phyloP scores from a whole-genome alignment of 2,113 vertebrate species.

The Orientallactaga bullata region DNA sequence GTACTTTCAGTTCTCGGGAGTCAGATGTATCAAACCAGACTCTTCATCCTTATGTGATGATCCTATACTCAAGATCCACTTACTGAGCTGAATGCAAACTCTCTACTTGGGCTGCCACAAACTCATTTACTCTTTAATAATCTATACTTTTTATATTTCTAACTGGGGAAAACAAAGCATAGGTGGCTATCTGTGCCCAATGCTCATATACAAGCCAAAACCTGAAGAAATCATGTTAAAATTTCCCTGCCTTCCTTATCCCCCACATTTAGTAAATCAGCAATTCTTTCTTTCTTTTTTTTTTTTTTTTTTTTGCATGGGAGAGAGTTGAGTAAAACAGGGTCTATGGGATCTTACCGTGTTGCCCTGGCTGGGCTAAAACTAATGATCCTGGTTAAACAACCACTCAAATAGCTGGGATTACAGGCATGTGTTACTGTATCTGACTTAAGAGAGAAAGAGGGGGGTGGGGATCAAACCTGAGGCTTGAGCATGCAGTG shows the following conservation, averaged over 20 bases:
- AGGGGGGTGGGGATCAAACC: not conserved
- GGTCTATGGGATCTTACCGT: not conserved
- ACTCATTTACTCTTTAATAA: not conserved
- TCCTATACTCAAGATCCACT: not conserved
- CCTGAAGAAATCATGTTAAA: not conserved
- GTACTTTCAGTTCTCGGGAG: not conserved
- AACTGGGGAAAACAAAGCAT: not conserved
- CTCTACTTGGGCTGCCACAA: not conserved
- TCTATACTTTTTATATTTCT: not conserved
- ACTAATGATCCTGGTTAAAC: not conserved
- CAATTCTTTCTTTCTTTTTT: not conserved
- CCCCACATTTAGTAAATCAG: not conserved
- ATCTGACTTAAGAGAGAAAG: too few relatives aligned
- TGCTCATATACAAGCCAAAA: not conserved
- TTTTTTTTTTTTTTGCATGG: not conserved
- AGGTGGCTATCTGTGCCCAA: not conserved
- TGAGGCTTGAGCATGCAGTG: too few relatives aligned
- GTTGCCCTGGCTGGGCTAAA: not conserved
- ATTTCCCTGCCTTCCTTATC: not conserved
- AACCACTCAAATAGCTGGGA: not conserved
- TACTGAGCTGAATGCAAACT: not conserved
- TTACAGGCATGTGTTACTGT: not conserved
- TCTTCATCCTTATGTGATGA: not conserved
- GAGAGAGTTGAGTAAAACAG: too few relatives aligned
- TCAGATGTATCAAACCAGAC: not conserved